Conservation (phyloP, 2,888 invertebrate genomes). For the Tethea ocularis region DNA sequence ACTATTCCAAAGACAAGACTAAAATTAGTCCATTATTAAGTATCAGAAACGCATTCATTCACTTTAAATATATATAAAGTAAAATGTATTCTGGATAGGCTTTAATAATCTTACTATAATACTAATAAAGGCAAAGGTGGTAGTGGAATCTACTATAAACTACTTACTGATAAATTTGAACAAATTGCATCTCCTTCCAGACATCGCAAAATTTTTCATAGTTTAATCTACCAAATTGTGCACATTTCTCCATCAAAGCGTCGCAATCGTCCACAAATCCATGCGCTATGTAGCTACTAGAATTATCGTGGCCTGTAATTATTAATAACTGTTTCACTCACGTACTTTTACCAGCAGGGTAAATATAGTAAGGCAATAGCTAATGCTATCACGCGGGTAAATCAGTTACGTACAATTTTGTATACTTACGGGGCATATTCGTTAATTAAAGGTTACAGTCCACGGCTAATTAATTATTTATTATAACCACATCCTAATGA, state of each 20-base stretch:
- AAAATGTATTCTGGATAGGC: too few species aligned
- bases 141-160: background rate
- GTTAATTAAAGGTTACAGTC: background rate
- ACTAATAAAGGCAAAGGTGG: background rate
- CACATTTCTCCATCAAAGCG: slow-evolving; percentile 58
- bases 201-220: slow-evolving; percentile 57
- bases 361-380: too few species aligned
- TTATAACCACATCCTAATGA: background rate
- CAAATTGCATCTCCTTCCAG: slow-evolving; percentile 68
- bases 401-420: background rate
- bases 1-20: too few species aligned
- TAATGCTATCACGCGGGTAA: background rate
- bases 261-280: slow-evolving; percentile 71
- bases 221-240: slow-evolving; percentile 45
- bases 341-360: too few species aligned
- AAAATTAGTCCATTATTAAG: too few species aligned
- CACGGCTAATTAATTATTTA: background rate
- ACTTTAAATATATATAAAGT: too few species aligned
- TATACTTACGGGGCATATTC: background rate
- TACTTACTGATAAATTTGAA: slow-evolving; percentile 62
- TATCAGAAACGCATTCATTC: too few species aligned
- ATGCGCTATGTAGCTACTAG: slow-evolving; percentile 55
- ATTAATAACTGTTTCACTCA: background rate
- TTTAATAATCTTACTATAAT: background rate
- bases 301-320: background rate